Evolutionary conservation across 1,140 invertebrate genomes (phyloP), one percentile per base, ranked within the genome.

Genomic region (Chymomyza costata): DNA sequence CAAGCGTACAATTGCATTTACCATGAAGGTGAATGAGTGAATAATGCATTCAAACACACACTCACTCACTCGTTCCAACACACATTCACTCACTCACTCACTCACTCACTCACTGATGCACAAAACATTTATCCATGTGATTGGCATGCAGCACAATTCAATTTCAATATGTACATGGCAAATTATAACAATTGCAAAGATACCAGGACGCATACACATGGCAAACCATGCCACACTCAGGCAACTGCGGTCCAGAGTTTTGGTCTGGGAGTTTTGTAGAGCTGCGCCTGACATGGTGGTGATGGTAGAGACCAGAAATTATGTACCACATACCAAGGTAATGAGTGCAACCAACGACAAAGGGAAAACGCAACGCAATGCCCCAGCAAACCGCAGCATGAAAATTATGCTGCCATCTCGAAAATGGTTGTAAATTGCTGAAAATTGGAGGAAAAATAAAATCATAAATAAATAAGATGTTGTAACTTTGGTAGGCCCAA

Each of bases 1-100:
- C 61, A 65, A 65, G 61, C 61, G 61, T 31, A 51, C 61, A 56
- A 64, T 62, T 64, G 51, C 61, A 64, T 65, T 65, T 65, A 65
- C 61, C 61, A 53, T 64, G 61, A 65, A 65, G 61, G 61, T 65
- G 61, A 64, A 52, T 46, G 43, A 55, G 41, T 37, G 34, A 32
- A 25, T 8, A 25, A 25, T 5, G 8, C 21, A 25, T 5, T n/a
- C 21, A 25, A 25, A 25, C 21, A 25, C 3, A 25, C 21, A 25
- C 21, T 5, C 8, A 25, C 8, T 3, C 21, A 25, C 8, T 3
- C 21, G 8, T 25, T 25, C 8, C 3, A 5, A 8, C 21, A 25
- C 8, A 8, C 8, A 25, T 25, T 3, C 8, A 25, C 8, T 3
- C 8, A 25, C 8, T 3, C 21, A 25, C 8, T 3, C 21, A 25